A percentile compares a stretch with the other conserved stretches of the same genome.
phyloP scores from a whole-genome alignment of 2,888 invertebrate genomes.

The Aelia acuminata region DNA sequence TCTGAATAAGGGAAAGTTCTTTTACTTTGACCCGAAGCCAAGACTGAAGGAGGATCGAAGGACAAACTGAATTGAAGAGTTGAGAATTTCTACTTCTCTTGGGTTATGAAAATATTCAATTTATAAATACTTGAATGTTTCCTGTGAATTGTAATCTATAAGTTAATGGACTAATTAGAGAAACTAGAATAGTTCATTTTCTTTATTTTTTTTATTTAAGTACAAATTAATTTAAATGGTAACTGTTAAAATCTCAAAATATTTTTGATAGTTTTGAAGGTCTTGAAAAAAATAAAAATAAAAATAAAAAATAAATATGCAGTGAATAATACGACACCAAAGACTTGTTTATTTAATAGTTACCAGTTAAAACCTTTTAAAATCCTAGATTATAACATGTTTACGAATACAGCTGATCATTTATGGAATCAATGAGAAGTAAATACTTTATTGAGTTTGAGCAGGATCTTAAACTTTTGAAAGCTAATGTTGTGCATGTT shows the following conservation, averaged over 20 bases:
- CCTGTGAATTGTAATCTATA: neutral
- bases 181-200: slow-evolving; percentile 49
- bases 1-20: neutral
- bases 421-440: slow-evolving; percentile 31
- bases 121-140: slow-evolving; percentile 29
- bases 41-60: slow-evolving; percentile 38
- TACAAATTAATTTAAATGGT: slow-evolving; percentile 59
- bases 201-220: neutral
- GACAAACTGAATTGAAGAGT: neutral
- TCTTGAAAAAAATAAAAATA: slow-evolving; percentile 3
- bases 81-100: slow-evolving; percentile 23
- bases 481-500: neutral
- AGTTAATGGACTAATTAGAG: slow-evolving; percentile 34
- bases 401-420: slow-evolving; percentile 5
- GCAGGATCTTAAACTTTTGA: neutral
- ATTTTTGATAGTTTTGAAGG: slow-evolving; percentile 10
- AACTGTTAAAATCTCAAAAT: slow-evolving; percentile 57
- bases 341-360: slow-evolving; percentile 56
- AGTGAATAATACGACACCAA: slow-evolving; percentile 34
- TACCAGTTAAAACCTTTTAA: slow-evolving; percentile 40
- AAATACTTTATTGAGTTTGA: slow-evolving; percentile 6
- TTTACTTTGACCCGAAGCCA: neutral
- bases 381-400: neutral
- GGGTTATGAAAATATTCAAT: neutral
- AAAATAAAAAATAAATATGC: neutral